Evolutionary conservation across 2,113 vertebrate genomes (phyloP).

Genomic region (Elephas maximus): DNA sequence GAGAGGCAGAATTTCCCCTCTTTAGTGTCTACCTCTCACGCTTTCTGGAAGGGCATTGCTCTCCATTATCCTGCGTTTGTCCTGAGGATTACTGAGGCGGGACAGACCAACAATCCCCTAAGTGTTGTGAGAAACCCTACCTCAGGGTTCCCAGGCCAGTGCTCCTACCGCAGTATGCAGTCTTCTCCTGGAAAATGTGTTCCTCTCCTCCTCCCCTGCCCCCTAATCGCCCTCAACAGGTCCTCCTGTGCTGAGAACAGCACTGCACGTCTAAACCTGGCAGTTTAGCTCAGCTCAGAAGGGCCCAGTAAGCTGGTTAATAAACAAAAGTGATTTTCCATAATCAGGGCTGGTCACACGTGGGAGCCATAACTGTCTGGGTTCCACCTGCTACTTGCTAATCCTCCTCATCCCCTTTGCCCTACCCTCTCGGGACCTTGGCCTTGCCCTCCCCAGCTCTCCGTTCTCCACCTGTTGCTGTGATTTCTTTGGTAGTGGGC

Average conservation of each 20-base stretch:
- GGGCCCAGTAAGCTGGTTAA: not conserved
- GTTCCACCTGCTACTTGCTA: conserved; percentile 70
- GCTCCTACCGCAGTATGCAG: not conserved
- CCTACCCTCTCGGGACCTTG: conserved; percentile 73
- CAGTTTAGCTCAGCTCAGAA: not conserved
- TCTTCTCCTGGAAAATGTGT: not conserved
- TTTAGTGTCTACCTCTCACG: rapidly evolving
- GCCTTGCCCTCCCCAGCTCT: not conserved
- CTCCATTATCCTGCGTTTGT: not conserved
- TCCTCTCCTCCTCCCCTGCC: not conserved
- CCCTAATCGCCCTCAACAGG: too few relatives aligned
- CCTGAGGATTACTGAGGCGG: not conserved
- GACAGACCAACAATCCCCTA: not conserved
- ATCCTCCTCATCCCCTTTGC: not conserved
- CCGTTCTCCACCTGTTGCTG: conserved; percentile 75
- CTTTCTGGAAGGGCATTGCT: not conserved
- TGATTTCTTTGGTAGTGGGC: conserved; percentile 69
- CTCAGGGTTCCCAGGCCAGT: not conserved
- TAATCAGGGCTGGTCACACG: conserved; percentile 64
- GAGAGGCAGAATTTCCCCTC: not conserved
- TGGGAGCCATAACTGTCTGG: not conserved
- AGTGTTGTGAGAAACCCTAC: not conserved
- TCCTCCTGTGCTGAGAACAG: not conserved
- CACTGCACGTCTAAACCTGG: not conserved
- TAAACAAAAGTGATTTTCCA: conserved; percentile 72